Evolutionary conservation across 2,797 vertebrate genomes (phyloP), one percentile per base, ranked within the genome.

Genomic region (Novumbra hubbsi): DNA sequence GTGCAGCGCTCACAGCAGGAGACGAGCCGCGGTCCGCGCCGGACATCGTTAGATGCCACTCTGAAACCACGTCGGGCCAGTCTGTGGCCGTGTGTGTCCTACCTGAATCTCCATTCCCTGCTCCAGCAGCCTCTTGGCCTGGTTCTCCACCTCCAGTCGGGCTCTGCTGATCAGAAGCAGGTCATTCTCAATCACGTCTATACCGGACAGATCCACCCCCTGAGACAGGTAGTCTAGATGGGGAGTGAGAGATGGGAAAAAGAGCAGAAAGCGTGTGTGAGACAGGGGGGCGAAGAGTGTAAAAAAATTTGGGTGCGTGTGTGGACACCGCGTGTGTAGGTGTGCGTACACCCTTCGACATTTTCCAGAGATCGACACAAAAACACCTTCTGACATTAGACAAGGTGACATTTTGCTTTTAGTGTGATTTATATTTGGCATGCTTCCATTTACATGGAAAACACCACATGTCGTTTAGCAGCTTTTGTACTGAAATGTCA

Each of bases 91-190:
- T n/a, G 16, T 32, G 17, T 66, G 16, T 21, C 14, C 52, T 95
- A 98, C 98, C 96, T 99, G 97, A 71, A 97, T 97, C 82, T 99
- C 97, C 85, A 98, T 96, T 83, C 98, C 97, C 84, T 99, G 97
- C 80, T 99, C 96, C 80, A 99, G 85, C 65, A 99, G 89, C 62
- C 96, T 94, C 85, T 98, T 97, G 81, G 97, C 97, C 87, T 99
- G 98, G 90, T 96, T 99, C 91, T 99, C 97, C 76, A 99, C 96
- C 88, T 99, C 98, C 82, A 98, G 94, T 62, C 96, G 93, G 73
- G 97, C 96, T 94, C 97, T 94, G 89, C 94, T 95, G 89, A 99
- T 96, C 83, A 98, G 95, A 85, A 98, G 93, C 81, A 99, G 86
- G 73, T 99, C 97, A 17, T 95, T 97, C 90, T 98, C 97, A 76